Percentiles rank a stretch among this genome's conserved stretches.
phyloP scores from a whole-genome alignment of 2,113 vertebrate species.

The Callipepla californica region DNA sequence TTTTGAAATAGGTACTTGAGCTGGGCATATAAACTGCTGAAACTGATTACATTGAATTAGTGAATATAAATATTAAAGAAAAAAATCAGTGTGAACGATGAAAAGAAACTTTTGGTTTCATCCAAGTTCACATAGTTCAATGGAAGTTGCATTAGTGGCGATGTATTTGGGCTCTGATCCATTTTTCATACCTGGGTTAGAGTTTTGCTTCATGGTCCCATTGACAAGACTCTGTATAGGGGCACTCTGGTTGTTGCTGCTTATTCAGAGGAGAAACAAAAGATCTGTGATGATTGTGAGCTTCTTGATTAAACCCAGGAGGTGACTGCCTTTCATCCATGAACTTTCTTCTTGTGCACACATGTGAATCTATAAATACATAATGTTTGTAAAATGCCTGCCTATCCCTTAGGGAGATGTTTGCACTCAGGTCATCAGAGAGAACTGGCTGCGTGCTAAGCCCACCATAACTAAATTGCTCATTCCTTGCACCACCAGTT shows the following conservation, averaged over 20 bases:
- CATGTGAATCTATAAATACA: background rate
- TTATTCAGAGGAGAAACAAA: background rate
- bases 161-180: background rate
- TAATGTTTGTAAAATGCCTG: background rate
- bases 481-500: accelerated
- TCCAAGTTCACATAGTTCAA: background rate
- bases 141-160: accelerated
- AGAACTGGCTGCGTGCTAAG: background rate
- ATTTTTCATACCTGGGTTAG: background rate
- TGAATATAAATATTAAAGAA: background rate
- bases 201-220: background rate
- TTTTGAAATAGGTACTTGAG: background rate
- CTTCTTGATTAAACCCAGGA: background rate
- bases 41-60: background rate
- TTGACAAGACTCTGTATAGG: accelerated
- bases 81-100: background rate
- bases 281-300: background rate
- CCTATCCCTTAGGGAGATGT: background rate
- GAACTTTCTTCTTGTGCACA: background rate
- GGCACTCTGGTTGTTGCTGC: background rate
- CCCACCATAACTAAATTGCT: background rate
- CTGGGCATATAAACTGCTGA: background rate
- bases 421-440: background rate
- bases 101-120: background rate
- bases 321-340: background rate